phyloP scores from a whole-genome alignment of 2,888 invertebrate genomes.

The Priocnemis perturbator region DNA sequence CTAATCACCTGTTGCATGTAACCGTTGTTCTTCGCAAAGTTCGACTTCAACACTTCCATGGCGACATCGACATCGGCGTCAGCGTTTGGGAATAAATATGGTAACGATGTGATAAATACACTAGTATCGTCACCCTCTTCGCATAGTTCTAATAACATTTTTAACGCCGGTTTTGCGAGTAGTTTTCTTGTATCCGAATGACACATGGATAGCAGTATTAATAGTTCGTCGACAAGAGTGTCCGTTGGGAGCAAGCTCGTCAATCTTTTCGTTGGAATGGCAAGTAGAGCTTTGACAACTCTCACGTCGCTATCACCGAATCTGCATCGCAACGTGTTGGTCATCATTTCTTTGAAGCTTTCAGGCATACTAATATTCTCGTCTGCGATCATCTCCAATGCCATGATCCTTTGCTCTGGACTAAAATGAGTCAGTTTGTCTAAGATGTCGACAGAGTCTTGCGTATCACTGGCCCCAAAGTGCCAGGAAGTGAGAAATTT shows the following conservation, averaged over 20 bases:
- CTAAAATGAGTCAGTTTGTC: conserved; percentile 82
- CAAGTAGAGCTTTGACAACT: conserved; percentile 78
- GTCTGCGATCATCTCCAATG: conserved; percentile 81
- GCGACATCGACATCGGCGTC: conserved; percentile 73
- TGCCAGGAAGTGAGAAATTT: conserved; percentile 69
- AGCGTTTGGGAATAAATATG: conserved; percentile 80
- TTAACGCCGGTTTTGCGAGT: conserved; percentile 65
- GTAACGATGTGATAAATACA: conserved; percentile 79
- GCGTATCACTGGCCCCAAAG: conserved; percentile 56
- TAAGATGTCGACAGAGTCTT: conserved; percentile 63
- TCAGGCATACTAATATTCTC: conserved; percentile 58
- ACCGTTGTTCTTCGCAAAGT: conserved; percentile 74
- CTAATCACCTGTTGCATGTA: conserved; percentile 63
- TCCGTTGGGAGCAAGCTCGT: conserved; percentile 58
- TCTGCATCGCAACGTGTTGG: conserved; percentile 80
- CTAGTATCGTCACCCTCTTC: conserved; percentile 76
- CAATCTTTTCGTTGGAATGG: conserved; percentile 60
- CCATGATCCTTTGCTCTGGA: conserved; percentile 80
- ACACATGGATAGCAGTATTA: conserved; percentile 64
- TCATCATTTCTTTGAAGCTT: conserved; percentile 78
- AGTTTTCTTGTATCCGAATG: conserved; percentile 55
- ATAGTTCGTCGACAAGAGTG: conserved; percentile 64
- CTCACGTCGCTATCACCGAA: conserved; percentile 82
- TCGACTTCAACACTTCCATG: conserved; percentile 73
- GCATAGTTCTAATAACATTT: conserved; percentile 64